A percentile compares a stretch with the other conserved stretches of the same genome.
These are phyloP conservation scores for Crambe crambe DNA, from an alignment of 37 sponge, comb jelly and placozoan genomes.

Conservation along the genomic window DNA sequence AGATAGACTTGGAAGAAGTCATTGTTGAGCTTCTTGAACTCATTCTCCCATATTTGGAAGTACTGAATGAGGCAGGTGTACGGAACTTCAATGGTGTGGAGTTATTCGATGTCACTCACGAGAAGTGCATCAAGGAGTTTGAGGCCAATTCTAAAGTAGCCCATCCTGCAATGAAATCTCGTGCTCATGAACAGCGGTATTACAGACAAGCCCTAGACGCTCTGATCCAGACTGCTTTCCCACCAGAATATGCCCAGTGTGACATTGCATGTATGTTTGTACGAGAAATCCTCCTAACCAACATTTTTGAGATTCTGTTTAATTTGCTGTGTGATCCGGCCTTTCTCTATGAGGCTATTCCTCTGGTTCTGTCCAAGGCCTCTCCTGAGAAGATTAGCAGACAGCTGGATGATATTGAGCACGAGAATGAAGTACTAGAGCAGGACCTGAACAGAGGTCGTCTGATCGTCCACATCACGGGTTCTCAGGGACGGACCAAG, in stretches of 20 bases:
- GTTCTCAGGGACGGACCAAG: neutral
- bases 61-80: constrained; percentile 53
- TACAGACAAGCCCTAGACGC: constrained; percentile 47
- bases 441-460: neutral
- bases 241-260: constrained; percentile 43
- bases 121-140: constrained; percentile 49
- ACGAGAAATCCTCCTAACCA: constrained; percentile 55
- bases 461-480: constrained; percentile 9
- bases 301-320: constrained; percentile 48
- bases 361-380: constrained; percentile 56
- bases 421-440: constrained; percentile 61
- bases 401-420: constrained; percentile 30
- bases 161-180: constrained; percentile 51
- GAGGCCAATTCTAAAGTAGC: constrained; percentile 23
- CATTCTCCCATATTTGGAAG: constrained; percentile 48
- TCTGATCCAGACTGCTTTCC: constrained; percentile 47
- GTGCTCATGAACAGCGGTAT: constrained; percentile 35
- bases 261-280: constrained; percentile 59
- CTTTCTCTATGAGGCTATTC: constrained; percentile 57
- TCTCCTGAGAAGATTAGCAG: constrained; percentile 32
- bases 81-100: constrained; percentile 21
- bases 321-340: constrained; percentile 61
- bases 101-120: constrained; percentile 41
- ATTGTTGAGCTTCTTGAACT: constrained; percentile 41
- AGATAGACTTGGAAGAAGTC: constrained; percentile 36